Base-by-base conservation (phyloP, 2,888 invertebrate genomes). In the Nudaria mundana region DNA sequence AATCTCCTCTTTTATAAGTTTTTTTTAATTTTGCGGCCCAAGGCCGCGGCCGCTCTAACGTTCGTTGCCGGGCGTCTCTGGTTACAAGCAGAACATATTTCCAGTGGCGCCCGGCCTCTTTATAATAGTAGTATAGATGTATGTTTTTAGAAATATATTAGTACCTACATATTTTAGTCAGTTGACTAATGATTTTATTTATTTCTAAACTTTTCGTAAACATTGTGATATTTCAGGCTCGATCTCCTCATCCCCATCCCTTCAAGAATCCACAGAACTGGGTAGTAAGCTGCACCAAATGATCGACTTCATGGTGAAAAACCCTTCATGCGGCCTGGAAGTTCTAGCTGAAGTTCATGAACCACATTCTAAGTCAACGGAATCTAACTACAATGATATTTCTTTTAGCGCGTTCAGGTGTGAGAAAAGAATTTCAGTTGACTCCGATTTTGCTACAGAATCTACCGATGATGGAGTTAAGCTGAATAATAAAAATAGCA, bases 201-300 rank as follows among this genome's bases (percentile, higher is more conserved):
- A 3, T 20, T 4, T 7, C 20, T 20, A 20, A 20, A 20, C n/a
- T n/a, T n/a, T n/a, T n/a, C n/a, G 11, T 13, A 13, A 14, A 13
- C 14, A 3, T 11, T 31, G 3, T 6, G 11, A 16, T 11, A 44
- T 48, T 59, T 5, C 50, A 81, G 80, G 39, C 5, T 77, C 79
- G 15, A 30, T 63, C 14, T 44, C 69, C 13, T 71, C 77, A 35
- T 63, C 67, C 3, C 63, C 65, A 5, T 31, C 42, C 11, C 52
- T 48, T 8, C 71, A 73, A 41, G 74, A 71, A 48, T 71, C 76
- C 8, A 54, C 62, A 11, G 52, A 58, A 36, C 52, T 78, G 20
- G 80, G 77, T 29, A 72, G 53, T 39, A 70, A 67, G 37, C 53
- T 80, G 25, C 79, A 79, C 44, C 49, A 44, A 30, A 74, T 81